Base-by-base conservation (phyloP, 2,797 vertebrate species). In the Gymnoscopelus braueri region DNA sequence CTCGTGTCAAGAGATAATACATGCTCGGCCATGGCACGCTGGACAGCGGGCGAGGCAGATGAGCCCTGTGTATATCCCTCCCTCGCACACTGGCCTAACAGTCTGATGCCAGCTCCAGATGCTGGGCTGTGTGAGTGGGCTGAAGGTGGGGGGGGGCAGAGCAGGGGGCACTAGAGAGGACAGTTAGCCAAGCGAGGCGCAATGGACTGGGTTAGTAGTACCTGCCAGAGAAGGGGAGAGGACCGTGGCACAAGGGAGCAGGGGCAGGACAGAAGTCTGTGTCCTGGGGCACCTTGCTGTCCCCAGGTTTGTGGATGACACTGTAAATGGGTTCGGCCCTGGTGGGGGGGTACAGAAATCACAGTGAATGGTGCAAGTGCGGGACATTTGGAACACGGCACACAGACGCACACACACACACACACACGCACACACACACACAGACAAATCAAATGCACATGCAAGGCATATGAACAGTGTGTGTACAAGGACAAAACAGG, bases 231-330 rank as follows among this genome's bases (percentile, higher is more conserved):
- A 90, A 93, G 84, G 92, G 93, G 89, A 88, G 90, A 67, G 91
- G 92, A 90, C 89, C 92, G 91, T 93, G 92, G 90, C 89, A 92
- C 91, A 92, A 84, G 80, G 92, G 89, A 90, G 91, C 88, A 77
- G 92, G 91, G 91, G 88, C 86, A 90, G 92, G 89, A 89, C 90
- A 91, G 90, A 90, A 89, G 88, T 91, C 92, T 72, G 73, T 78
- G 24, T 87, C 83, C 83, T 75, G 93, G 90, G 91, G 92, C 81
- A 78, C 89, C 88, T 88, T 91, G 91, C 82, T 89, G 84, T 94
- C 93, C 92, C 91, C 91, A 87, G 91, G 90, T 93, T 94, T 95
- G 93, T 94, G 92, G 93, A 95, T 93, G 93, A 92, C 93, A 94
- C 93, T 94, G 94, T 95, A 95, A 91, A 95, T 92, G 88, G 93